phyloP scores from a whole-genome alignment of 2,113 vertebrate species.

The Verasper variegatus region DNA sequence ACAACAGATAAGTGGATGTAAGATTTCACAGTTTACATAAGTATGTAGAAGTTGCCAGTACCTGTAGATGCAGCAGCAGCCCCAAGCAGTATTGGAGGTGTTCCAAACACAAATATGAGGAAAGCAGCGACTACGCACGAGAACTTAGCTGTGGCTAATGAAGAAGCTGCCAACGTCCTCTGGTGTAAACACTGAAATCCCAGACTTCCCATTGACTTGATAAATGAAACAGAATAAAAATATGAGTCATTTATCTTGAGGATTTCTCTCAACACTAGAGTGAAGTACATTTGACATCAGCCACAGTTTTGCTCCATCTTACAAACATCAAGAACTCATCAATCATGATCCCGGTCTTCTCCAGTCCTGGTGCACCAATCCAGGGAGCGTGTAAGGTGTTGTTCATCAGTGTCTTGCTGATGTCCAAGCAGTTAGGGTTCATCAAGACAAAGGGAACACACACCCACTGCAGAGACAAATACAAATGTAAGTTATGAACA shows the following conservation, averaged over 20 bases:
- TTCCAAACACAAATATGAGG: neutral
- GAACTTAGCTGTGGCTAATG: neutral
- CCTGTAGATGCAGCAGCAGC: constrained; percentile 9
- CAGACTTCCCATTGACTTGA: neutral
- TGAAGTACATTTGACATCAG: too few species aligned
- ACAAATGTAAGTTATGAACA: too few species aligned
- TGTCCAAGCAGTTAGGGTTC: too few species aligned
- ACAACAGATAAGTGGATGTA: too few species aligned
- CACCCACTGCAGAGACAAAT: too few species aligned
- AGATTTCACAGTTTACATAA: too few species aligned
- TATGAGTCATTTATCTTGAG: too few species aligned
- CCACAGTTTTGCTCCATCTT: neutral
- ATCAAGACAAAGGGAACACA: too few species aligned
- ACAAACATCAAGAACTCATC: neutral
- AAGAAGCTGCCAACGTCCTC: neutral
- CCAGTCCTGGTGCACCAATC: too few species aligned
- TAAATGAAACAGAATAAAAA: neutral
- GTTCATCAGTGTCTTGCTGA: too few species aligned
- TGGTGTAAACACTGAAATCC: neutral
- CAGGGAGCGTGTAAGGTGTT: too few species aligned
- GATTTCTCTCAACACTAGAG: neutral
- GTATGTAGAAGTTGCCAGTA: neutral
- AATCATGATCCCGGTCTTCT: too few species aligned
- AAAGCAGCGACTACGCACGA: neutral
- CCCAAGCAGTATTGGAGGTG: neutral